These are phyloP conservation scores for Perca schrenkii DNA, from an alignment of 2,113 vertebrate species.

Conservation along the genomic window DNA sequence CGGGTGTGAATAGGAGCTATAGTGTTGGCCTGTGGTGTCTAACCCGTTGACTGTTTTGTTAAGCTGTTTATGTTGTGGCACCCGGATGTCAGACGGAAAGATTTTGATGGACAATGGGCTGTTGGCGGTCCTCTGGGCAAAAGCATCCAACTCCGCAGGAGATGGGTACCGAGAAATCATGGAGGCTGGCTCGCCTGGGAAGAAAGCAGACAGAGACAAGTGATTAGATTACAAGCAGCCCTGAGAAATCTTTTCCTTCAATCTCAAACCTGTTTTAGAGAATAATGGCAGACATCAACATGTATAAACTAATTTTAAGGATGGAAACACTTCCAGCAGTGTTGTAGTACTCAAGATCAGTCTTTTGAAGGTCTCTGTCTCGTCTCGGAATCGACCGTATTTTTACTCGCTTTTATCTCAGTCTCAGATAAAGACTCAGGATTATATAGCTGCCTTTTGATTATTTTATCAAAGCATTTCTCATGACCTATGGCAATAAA, in stretches of 20 bases:
- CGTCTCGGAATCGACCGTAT: no score
- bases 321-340: slow-evolving; percentile 62
- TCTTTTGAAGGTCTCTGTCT: no score
- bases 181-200: slow-evolving; percentile 87
- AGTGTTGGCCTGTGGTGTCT: slow-evolving; percentile 92
- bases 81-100: slow-evolving; percentile 94
- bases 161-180: slow-evolving; percentile 92
- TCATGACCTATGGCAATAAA: no score
- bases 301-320: slow-evolving; percentile 66
- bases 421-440: no score
- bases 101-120: slow-evolving; percentile 97
- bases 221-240: slow-evolving; percentile 1
- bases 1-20: slow-evolving; percentile 88
- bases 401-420: no score
- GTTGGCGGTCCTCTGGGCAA: slow-evolving; percentile 95
- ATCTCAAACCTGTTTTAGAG: slow-evolving; percentile 38
- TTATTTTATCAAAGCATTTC: no score
- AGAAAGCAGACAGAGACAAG: slow-evolving; percentile 32
- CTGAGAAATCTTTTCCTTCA: slow-evolving; percentile 22
- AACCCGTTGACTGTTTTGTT: slow-evolving; percentile 95
- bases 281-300: slow-evolving; percentile 53
- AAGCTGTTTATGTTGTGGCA: slow-evolving; percentile 98
- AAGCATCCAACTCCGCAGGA: slow-evolving; percentile 95
- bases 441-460: no score
- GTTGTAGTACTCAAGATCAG: slow-evolving; percentile 6